Evolutionary conservation across 2,113 vertebrate species (phyloP).

Genomic region (Paracanthobrama guichenoti): DNA sequence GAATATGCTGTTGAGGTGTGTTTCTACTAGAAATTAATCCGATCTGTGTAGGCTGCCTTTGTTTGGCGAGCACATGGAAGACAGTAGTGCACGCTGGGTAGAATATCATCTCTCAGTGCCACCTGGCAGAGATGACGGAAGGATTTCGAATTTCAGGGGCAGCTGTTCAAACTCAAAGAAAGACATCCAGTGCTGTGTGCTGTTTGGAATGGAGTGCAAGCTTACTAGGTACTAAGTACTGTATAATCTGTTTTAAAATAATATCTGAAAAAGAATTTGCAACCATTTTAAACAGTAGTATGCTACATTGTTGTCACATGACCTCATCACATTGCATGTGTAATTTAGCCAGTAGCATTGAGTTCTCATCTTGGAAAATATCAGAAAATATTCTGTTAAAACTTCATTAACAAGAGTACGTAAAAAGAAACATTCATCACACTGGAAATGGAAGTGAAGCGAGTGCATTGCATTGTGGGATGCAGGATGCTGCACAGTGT

Average conservation of each 20-base stretch:
- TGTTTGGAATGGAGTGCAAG: neutral
- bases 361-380: neutral
- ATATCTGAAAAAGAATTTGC: neutral
- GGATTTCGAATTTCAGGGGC: slow-evolving; percentile 2
- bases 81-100: slow-evolving; percentile 21
- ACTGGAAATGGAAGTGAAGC: neutral
- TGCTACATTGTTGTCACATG: neutral
- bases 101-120: slow-evolving; percentile 17
- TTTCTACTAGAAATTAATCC: neutral
- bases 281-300: neutral
- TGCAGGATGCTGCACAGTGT: neutral
- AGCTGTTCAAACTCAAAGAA: slow-evolving; percentile 16
- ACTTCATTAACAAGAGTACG: neutral
- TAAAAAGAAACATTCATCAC: neutral
- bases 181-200: slow-evolving; percentile 3
- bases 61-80: slow-evolving; percentile 23
- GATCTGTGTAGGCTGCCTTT: neutral
- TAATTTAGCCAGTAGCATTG: neutral
- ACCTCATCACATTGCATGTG: neutral
- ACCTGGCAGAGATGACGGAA: slow-evolving; percentile 2
- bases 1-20: neutral
- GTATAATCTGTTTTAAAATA: neutral
- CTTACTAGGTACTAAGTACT: neutral
- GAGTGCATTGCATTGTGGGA: neutral
- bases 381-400: neutral